Conservation (phyloP, 2,888 invertebrate species). For the Caenorhabditis drosophilae region DNA sequence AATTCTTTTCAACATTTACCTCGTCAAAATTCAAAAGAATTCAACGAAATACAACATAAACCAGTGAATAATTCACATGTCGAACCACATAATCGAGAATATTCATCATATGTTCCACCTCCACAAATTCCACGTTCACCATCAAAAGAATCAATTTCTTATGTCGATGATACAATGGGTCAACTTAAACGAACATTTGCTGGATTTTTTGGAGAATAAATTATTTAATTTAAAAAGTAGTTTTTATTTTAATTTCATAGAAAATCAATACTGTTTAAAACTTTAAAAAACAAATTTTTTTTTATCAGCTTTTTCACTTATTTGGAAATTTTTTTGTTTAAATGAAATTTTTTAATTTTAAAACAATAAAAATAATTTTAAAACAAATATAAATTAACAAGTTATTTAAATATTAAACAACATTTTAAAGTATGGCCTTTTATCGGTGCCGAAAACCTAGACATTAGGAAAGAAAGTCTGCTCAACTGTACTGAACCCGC, state of each 20-base stretch:
- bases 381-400: too few relatives aligned
- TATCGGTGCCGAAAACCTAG: too few relatives aligned
- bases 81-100: conserved; percentile 18
- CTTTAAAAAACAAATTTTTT: too few relatives aligned
- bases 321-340: not conserved
- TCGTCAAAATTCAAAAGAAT: conserved; percentile 4
- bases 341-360: not conserved
- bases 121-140: conserved; percentile 25
- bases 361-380: not conserved
- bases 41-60: not conserved
- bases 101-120: conserved; percentile 15
- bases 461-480: too few relatives aligned
- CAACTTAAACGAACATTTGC: conserved; percentile 57
- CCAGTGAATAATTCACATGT: not conserved
- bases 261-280: too few relatives aligned
- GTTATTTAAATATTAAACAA: too few relatives aligned
- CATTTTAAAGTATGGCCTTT: too few relatives aligned
- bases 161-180: conserved; percentile 59
- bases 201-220: conserved; percentile 54
- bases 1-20: conserved; percentile 15
- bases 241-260: not conserved
- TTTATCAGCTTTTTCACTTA: not conserved
- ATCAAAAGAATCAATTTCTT: conserved; percentile 37
- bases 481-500: too few relatives aligned
- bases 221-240: not conserved